Conservation (phyloP, 2,113 vertebrate genomes). For the Typhlomys cinereus region DNA sequence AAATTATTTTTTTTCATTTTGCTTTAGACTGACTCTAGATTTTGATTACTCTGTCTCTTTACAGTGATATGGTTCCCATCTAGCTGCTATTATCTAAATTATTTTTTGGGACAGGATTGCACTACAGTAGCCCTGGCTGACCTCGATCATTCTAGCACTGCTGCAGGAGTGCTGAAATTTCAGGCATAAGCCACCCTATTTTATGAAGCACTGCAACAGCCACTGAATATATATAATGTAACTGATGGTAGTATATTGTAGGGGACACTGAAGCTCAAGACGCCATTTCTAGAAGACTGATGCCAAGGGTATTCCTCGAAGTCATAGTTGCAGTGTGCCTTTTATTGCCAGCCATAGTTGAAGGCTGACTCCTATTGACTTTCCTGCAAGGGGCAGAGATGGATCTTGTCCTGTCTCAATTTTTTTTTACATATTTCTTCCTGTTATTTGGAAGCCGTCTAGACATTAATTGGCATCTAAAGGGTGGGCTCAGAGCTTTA, state of each 20-base stretch:
- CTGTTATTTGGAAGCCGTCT: no score
- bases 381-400: no score
- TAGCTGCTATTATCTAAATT: background rate
- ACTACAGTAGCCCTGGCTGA: background rate
- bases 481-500: no score
- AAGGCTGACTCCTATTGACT: no score
- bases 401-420: no score
- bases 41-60: background rate
- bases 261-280: background rate
- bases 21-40: background rate
- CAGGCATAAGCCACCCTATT: background rate
- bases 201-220: background rate
- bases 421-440: no score
- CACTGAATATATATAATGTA: background rate
- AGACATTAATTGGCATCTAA: no score
- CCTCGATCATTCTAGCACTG: background rate
- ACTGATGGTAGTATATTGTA: background rate
- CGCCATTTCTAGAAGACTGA: no score
- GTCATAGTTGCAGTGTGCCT: no score
- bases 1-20: slow-evolving; percentile 34
- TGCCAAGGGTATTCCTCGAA: no score
- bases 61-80: background rate
- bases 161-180: background rate
- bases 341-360: no score
- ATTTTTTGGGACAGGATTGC: background rate